phyloP scores from a whole-genome alignment of 2,797 vertebrate species.

The Acanthopagrus latus region DNA sequence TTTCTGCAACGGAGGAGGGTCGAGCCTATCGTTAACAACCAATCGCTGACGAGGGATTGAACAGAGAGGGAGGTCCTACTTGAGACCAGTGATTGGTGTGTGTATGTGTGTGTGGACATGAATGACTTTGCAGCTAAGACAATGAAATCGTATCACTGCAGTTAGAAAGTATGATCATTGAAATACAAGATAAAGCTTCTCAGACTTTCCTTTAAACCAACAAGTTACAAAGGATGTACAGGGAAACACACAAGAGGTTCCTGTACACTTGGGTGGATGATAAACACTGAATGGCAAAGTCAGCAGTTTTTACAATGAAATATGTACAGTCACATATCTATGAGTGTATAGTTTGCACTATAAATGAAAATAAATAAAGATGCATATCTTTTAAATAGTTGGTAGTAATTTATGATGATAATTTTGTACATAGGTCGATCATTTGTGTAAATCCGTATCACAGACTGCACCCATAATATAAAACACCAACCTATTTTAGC shows the following conservation, averaged over 20 bases:
- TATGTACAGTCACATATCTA: not conserved
- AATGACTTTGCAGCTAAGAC: constrained; percentile 56
- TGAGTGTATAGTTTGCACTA: not conserved
- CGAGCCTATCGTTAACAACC: constrained; percentile 19
- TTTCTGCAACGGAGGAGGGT: constrained; percentile 20
- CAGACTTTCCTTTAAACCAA: constrained; percentile 10
- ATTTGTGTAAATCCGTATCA: not conserved
- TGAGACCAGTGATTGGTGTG: constrained; percentile 22
- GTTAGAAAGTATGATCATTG: constrained; percentile 1
- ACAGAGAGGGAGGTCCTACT: constrained; percentile 24
- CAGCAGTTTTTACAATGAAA: not conserved
- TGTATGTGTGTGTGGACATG: constrained; percentile 18
- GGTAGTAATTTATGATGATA: not conserved
- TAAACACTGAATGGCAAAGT: not conserved
- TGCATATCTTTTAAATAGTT: not conserved
- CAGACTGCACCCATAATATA: not conserved
- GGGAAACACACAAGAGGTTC: not conserved
- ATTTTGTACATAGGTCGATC: not conserved
- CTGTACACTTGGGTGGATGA: not conserved
- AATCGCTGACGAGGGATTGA: constrained; percentile 20
- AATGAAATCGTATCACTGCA: constrained; percentile 38
- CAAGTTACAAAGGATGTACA: not conserved
- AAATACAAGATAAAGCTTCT: constrained; percentile 7
- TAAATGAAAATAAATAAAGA: not conserved
- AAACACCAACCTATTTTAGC: not conserved